Percentiles rank a stretch among this genome's conserved stretches.
Evolutionary conservation across 2,113 vertebrate genomes (phyloP).

Genomic region (Mungos mungo): DNA sequence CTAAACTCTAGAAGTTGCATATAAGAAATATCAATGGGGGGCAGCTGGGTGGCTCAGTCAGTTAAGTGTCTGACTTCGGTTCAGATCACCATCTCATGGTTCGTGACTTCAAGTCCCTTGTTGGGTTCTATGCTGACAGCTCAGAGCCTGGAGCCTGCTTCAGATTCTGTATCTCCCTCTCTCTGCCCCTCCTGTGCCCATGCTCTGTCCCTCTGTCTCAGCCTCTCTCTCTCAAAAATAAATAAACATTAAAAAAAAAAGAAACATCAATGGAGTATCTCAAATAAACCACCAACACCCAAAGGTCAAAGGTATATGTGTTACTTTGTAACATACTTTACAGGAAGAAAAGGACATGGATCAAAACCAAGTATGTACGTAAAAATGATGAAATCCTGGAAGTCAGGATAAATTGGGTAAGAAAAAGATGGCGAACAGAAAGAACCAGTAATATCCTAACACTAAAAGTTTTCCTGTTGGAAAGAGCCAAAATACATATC

Average conservation of each 20-base stretch:
- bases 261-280: background rate
- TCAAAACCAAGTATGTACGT: background rate
- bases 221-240: no score
- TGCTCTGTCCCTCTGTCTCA: no score
- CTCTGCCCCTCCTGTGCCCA: no score
- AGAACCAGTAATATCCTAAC: background rate
- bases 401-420: background rate
- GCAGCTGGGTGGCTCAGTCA: no score
- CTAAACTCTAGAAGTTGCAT: background rate
- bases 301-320: rapidly evolving
- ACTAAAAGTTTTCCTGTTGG: background rate
- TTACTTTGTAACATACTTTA: background rate
- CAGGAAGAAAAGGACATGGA: background rate
- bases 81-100: no score
- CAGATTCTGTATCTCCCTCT: no score
- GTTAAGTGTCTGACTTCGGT: no score
- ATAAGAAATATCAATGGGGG: background rate
- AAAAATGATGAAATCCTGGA: background rate
- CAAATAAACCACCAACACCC: background rate
- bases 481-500: background rate
- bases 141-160: no score
- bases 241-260: background rate
- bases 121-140: no score
- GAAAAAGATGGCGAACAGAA: background rate
- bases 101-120: no score